These are phyloP conservation scores for Hyperoplus immaculatus DNA, from an alignment of 2,797 vertebrate genomes.

Conservation along the genomic window DNA sequence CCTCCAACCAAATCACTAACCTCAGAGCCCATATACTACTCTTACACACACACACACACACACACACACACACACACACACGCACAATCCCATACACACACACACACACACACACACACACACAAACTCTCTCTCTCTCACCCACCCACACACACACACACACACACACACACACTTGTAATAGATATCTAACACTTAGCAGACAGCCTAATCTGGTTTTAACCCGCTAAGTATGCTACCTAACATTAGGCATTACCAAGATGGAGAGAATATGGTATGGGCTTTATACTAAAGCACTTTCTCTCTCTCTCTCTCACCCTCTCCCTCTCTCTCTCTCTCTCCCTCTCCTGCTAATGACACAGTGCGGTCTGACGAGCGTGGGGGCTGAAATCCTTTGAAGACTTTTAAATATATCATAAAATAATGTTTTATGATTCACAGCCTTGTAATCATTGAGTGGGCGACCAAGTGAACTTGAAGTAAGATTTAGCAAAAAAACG, in stretches of 20 bases:
- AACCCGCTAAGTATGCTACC: constrained; percentile 63
- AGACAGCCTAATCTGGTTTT: constrained; percentile 74
- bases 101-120: constrained; percentile 38
- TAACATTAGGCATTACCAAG: constrained; percentile 63
- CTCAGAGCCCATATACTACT: constrained; percentile 63
- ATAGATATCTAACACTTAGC: constrained; percentile 66
- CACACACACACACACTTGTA: constrained; percentile 22
- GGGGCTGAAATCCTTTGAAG: constrained; percentile 62
- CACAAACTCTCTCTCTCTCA: neutral
- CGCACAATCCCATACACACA: constrained; percentile 53
- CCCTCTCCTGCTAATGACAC: constrained; percentile 55
- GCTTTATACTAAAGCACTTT: constrained; percentile 52
- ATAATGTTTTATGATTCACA: constrained; percentile 77
- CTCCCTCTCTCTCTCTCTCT: constrained; percentile 30
- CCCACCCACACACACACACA: constrained; percentile 32
- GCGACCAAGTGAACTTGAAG: constrained; percentile 57
- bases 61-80: constrained; percentile 36
- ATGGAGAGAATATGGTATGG: constrained; percentile 63
- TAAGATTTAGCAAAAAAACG: constrained; percentile 62
- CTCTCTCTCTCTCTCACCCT: neutral
- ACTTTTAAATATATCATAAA: constrained; percentile 73
- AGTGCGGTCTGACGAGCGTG: constrained; percentile 38
- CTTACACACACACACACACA: constrained; percentile 39
- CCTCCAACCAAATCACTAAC: constrained; percentile 70
- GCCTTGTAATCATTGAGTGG: constrained; percentile 65